These are phyloP conservation scores for Gastrophysa polygoni DNA, from an alignment of 2,888 invertebrate species.

Conservation along the genomic window DNA sequence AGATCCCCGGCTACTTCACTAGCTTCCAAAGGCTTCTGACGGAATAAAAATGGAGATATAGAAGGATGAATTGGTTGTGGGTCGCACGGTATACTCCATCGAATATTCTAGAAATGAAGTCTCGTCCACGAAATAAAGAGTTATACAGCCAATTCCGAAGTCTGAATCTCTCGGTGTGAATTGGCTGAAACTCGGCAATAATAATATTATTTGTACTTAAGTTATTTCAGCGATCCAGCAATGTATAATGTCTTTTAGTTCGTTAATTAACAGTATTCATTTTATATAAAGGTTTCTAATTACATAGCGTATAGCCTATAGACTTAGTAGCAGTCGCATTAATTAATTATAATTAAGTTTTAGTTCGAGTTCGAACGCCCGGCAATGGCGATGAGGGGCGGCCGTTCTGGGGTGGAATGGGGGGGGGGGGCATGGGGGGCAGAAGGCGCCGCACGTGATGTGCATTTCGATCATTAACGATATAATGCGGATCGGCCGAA, in stretches of 20 bases:
- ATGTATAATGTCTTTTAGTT: constrained; percentile 64
- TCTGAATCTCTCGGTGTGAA: constrained; percentile 34
- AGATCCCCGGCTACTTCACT: no score
- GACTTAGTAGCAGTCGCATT: constrained; percentile 55
- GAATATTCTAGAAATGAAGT: constrained; percentile 17
- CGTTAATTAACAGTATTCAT: constrained; percentile 67
- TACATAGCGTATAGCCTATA: constrained; percentile 64
- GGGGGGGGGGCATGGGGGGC: constrained; percentile 29
- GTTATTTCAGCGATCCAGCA: constrained; percentile 57
- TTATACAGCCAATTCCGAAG: constrained; percentile 29
- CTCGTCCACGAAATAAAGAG: constrained; percentile 15
- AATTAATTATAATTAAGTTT: constrained; percentile 83
- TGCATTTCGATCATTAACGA: constrained; percentile 57
- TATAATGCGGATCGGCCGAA: constrained; percentile 56
- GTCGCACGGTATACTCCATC: neutral
- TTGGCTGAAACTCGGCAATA: constrained; percentile 40
- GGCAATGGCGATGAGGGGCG: constrained; percentile 58
- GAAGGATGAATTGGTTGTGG: no score
- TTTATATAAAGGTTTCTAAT: constrained; percentile 67
- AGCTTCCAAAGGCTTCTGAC: no score
- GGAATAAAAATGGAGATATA: no score
- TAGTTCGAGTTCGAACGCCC: constrained; percentile 63
- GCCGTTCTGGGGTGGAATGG: constrained; percentile 51
- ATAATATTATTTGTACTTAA: constrained; percentile 56
- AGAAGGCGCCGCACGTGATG: constrained; percentile 56